These are phyloP conservation scores for Enteromius fasciolatus DNA, from an alignment of 2,797 vertebrate species.

Conservation along the genomic window DNA sequence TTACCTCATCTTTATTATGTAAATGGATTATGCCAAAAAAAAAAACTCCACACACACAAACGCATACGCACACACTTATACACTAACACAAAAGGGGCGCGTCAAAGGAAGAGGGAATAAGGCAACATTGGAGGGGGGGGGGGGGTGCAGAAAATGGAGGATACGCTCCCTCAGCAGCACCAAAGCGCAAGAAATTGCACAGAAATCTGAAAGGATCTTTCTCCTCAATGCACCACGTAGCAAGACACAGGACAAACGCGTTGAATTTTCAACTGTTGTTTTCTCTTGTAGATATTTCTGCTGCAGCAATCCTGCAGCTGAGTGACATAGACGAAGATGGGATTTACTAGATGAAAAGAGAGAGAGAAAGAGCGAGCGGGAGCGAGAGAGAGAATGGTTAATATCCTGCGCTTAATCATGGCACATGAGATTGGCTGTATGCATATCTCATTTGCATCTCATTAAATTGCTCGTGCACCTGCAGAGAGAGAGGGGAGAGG, in stretches of 20 bases:
- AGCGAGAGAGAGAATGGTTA: constrained; percentile 74
- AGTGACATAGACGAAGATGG: constrained; percentile 52
- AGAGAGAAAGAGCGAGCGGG: constrained; percentile 66
- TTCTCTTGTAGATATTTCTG: constrained; percentile 42
- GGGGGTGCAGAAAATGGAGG: constrained; percentile 25
- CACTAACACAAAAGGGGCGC: constrained; percentile 59
- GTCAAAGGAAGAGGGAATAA: constrained; percentile 37
- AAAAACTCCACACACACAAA: constrained; percentile 47
- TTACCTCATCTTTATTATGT: constrained; percentile 84
- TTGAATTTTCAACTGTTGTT: constrained; percentile 19
- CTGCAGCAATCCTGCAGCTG: constrained; percentile 48
- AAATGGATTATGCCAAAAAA: constrained; percentile 79
- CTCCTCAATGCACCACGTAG: neutral
- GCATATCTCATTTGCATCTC: constrained; percentile 67
- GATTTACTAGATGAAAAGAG: constrained; percentile 58
- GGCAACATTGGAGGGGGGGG: constrained; percentile 10
- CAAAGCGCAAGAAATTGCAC: constrained; percentile 20
- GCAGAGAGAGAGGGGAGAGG: constrained; percentile 65
- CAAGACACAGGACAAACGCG: constrained; percentile 38
- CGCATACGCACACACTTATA: neutral
- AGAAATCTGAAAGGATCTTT: constrained; percentile 24
- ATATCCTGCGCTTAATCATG: constrained; percentile 65
- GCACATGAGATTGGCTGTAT: constrained; percentile 63
- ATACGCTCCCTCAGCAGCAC: constrained; percentile 16
- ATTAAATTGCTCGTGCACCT: constrained; percentile 59